Base-by-base conservation (phyloP, 2,797 vertebrate genomes). In the Menidia menidia region DNA sequence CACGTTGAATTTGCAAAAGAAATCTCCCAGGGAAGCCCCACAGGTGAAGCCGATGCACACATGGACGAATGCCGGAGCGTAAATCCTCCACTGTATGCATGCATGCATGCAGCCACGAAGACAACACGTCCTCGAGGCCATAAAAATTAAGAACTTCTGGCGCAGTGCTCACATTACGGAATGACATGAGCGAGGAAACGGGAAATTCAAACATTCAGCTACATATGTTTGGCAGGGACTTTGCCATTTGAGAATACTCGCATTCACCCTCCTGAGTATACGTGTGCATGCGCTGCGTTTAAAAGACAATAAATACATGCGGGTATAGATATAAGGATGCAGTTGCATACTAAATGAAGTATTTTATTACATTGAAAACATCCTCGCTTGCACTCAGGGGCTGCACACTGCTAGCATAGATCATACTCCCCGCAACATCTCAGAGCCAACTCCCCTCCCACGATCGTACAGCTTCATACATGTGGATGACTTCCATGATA, bases 1-100 rank as follows among this genome's bases (percentile, higher is more conserved):
- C 4, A 11, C 54, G 5, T 10, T 59, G 71, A 81, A 71, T 64
- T 78, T 83, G 78, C 35, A 64, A 25, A 79, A 31, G 11, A 73
- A 85, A 82, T 70, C 71, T 52, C 78, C 64, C 11, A 57, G 77
- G 83, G 65, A 80, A 64, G 65, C 61, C 25, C 25, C 75, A 66
- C 58, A 83, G 81, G 87, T 85, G 71, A 87, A 72, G 78, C 78
- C 69, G 68, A 83, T 77, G 77, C 65, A 84, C 55, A 61, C 39
- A 42, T 72, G 69, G 45, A 42, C 65, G 54, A 33, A 35, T 60
- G 81, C 33, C 52, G 30, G 5, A 41, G 55, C 56, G 71, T 71
- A 58, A 64, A 64, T 69, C 66, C 67, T 73, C 56, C 2, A 4
- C 35, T 32, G 35, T 18, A 60, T 7, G 55, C 54, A 64, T 11